phyloP scores from a whole-genome alignment of 1,140 invertebrate species.

The Antheraea pernyi region DNA sequence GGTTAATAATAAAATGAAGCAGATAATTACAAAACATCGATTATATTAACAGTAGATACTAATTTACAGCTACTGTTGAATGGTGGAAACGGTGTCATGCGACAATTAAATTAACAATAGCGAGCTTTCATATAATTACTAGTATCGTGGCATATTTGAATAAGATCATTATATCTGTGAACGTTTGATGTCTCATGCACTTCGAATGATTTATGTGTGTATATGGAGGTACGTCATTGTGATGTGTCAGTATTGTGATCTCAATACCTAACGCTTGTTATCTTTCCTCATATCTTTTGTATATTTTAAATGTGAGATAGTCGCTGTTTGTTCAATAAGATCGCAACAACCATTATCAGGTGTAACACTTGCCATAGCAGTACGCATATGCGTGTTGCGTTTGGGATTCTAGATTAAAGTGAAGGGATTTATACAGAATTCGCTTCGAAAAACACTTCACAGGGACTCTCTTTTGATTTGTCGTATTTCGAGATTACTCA shows the following conservation, averaged over 20 bases:
- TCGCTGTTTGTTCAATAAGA: too few relatives aligned
- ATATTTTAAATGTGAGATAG: too few relatives aligned
- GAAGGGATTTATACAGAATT: too few relatives aligned
- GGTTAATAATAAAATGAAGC: too few relatives aligned
- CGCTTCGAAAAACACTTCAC: too few relatives aligned
- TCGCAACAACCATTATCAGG: too few relatives aligned
- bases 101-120: constrained; percentile 51
- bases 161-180: constrained; percentile 36
- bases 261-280: neutral
- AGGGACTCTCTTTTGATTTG: too few relatives aligned
- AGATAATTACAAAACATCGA: too few relatives aligned
- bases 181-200: constrained; percentile 42
- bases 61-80: constrained; percentile 12
- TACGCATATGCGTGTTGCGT: too few relatives aligned
- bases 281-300: neutral
- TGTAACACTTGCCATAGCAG: too few relatives aligned
- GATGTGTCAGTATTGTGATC: neutral
- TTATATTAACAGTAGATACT: neutral
- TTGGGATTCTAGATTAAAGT: too few relatives aligned
- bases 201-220: constrained; percentile 46
- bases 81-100: constrained; percentile 23
- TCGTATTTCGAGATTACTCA: too few relatives aligned
- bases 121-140: constrained; percentile 57
- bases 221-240: neutral
- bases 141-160: constrained; percentile 50